Evolutionary conservation across 2,797 vertebrate genomes (phyloP).

Genomic region (Enteromius radiatus): DNA sequence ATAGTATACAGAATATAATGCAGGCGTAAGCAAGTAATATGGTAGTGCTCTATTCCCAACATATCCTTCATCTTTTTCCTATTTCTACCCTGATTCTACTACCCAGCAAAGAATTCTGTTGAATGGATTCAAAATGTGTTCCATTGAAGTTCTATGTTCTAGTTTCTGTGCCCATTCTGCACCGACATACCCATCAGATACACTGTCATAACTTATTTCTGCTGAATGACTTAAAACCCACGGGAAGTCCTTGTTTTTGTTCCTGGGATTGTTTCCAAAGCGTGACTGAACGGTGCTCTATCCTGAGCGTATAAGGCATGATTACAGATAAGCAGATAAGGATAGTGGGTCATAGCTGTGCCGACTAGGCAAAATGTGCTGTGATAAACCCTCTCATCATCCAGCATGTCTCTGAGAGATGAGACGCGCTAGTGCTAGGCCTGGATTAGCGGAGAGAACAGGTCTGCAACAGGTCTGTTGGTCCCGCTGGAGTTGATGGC

Average conservation of each 20-base stretch:
- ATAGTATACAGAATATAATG: background rate
- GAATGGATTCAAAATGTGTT: background rate
- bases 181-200: background rate
- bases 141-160: background rate
- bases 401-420: constrained; percentile 5
- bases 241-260: background rate
- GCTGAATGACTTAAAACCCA: background rate
- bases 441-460: background rate
- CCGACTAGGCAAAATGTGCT: constrained; percentile 51
- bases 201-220: background rate
- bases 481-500: background rate
- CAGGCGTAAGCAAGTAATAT: background rate
- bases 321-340: constrained; percentile 60
- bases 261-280: background rate
- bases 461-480: constrained; percentile 9
- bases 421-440: background rate
- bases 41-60: background rate
- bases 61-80: background rate
- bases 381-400: constrained; percentile 32
- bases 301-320: constrained; percentile 21
- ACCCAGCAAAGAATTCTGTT: background rate
- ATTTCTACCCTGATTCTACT: background rate
- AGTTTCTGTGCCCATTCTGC: background rate
- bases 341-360: constrained; percentile 42
- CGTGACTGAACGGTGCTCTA: background rate